These are phyloP conservation scores for Thripadectes ignobilis DNA, from an alignment of 2,797 vertebrate species.

Conservation along the genomic window DNA sequence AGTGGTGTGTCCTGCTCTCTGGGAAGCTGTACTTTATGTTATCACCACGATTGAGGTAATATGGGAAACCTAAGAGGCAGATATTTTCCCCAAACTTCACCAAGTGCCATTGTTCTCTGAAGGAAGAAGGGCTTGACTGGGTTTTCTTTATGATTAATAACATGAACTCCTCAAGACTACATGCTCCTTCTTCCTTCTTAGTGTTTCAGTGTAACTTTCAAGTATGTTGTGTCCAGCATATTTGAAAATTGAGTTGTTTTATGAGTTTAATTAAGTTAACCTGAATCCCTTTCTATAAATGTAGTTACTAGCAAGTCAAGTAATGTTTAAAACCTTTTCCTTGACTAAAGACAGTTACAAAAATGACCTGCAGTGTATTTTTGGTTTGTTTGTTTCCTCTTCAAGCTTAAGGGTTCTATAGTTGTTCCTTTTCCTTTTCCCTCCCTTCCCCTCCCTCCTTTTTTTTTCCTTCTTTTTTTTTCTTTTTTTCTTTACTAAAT, in stretches of 20 bases:
- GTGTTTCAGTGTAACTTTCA: neutral
- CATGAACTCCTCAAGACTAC: neutral
- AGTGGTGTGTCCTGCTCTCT: slow-evolving; percentile 89
- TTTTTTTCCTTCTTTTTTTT: neutral
- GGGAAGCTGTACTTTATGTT: slow-evolving; percentile 91
- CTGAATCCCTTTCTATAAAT: neutral
- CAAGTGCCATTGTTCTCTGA: neutral
- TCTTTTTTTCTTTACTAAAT: neutral
- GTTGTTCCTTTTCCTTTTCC: too few relatives aligned
- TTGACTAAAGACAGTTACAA: neutral
- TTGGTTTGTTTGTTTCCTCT: neutral
- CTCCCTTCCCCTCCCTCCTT: too few relatives aligned
- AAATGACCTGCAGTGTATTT: neutral
- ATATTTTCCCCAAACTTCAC: neutral
- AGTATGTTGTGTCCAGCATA: neutral
- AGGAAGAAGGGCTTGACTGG: neutral
- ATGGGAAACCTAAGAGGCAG: neutral
- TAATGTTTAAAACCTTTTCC: neutral
- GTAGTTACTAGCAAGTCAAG: neutral
- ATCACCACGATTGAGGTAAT: slow-evolving; percentile 85
- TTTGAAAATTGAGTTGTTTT: neutral
- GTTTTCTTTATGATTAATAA: neutral
- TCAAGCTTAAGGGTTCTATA: neutral
- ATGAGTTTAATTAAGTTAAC: neutral
- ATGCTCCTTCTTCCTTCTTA: neutral